Conservation (phyloP, 2,797 vertebrate genomes). For the Ctenochaetus hawaiiensis region DNA sequence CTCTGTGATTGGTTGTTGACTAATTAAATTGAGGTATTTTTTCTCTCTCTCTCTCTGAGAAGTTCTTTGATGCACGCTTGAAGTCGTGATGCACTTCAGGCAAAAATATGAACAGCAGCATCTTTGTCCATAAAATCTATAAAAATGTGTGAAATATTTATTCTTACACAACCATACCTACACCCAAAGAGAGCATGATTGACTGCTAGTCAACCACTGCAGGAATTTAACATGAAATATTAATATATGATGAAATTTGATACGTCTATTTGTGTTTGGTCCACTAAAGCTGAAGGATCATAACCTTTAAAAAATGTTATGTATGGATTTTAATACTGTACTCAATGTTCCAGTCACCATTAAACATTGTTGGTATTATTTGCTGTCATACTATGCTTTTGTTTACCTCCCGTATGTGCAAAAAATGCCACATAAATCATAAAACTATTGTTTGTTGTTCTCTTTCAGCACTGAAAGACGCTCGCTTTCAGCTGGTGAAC, state of each 20-base stretch:
- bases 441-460: neutral
- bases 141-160: neutral
- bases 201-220: constrained; percentile 5
- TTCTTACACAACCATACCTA: constrained; percentile 5
- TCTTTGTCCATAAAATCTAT: constrained; percentile 3
- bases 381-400: too few relatives aligned
- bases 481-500: constrained; percentile 98
- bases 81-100: constrained; percentile 5
- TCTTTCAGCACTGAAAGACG: constrained; percentile 93
- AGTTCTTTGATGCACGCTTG: constrained; percentile 26
- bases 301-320: neutral
- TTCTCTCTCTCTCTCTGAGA: neutral
- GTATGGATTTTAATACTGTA: too few relatives aligned
- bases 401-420: neutral
- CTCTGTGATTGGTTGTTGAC: constrained; percentile 32
- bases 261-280: neutral
- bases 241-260: neutral
- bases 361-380: neutral
- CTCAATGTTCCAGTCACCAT: neutral
- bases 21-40: constrained; percentile 22
- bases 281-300: neutral
- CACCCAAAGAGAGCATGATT: neutral
- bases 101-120: neutral
- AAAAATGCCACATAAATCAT: neutral
- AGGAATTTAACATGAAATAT: constrained; percentile 8